Evolutionary conservation across 2,113 vertebrate species (phyloP).

Genomic region (Physeter macrocephalus): DNA sequence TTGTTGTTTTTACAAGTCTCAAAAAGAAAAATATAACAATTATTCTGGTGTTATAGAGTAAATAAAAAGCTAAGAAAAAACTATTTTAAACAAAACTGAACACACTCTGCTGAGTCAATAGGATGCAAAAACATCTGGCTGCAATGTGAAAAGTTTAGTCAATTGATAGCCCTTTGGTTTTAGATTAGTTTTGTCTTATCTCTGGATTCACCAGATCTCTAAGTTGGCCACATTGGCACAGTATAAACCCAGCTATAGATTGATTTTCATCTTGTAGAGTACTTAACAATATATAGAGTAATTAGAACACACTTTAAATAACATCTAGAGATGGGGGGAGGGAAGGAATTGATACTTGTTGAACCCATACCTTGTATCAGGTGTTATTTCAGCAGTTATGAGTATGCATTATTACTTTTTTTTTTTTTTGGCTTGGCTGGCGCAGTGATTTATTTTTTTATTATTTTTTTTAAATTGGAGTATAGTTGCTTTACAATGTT

Average conservation of each 20-base stretch:
- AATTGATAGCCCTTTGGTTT: neutral
- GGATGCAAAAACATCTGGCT: neutral
- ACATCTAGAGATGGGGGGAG: neutral
- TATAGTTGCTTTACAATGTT: too few relatives aligned
- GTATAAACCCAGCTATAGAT: neutral
- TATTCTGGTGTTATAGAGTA: neutral
- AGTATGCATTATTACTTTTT: neutral
- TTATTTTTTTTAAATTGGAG: too few relatives aligned
- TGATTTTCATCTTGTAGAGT: neutral
- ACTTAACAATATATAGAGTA: neutral
- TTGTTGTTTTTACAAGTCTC: neutral
- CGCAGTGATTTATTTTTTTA: too few relatives aligned
- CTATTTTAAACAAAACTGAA: neutral
- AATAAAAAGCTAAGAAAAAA: neutral
- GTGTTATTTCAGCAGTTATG: neutral
- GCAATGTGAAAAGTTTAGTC: neutral
- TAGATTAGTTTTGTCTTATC: neutral
- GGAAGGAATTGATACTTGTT: neutral
- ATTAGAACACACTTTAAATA: neutral
- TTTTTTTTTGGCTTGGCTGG: too few relatives aligned
- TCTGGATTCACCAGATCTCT: neutral
- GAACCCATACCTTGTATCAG: neutral
- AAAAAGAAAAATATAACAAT: neutral
- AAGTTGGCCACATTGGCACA: fast-evolving
- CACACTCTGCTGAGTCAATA: neutral